phyloP scores from a whole-genome alignment of 2,113 vertebrate species.

The Aptenodytes forsteri region DNA sequence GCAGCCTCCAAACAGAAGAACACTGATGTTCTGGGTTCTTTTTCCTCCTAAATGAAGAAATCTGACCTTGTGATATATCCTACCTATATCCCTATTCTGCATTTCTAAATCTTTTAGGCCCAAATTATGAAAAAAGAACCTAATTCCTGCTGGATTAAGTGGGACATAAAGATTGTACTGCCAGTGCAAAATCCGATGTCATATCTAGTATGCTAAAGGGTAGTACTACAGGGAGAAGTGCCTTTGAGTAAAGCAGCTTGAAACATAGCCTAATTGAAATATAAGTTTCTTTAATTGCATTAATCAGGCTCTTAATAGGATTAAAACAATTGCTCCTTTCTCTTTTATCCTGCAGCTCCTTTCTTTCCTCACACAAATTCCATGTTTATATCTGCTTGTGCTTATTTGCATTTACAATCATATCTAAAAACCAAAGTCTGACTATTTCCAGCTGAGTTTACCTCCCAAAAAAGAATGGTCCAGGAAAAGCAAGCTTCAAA shows the following conservation, averaged over 20 bases:
- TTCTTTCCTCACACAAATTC: neutral
- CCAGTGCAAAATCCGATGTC: neutral
- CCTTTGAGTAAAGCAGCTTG: neutral
- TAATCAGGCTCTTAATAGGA: constrained; percentile 40
- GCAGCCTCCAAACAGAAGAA: neutral
- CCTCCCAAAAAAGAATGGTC: neutral
- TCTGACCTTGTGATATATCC: neutral
- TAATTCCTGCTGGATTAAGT: neutral
- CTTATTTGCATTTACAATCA: neutral
- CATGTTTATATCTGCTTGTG: neutral
- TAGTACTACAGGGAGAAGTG: neutral
- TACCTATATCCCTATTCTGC: neutral
- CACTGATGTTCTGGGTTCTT: accelerated
- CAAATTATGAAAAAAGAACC: neutral
- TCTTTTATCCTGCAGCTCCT: neutral
- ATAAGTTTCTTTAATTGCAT: constrained; percentile 1
- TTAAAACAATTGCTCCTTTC: constrained; percentile 18
- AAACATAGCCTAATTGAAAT: constrained; percentile 29
- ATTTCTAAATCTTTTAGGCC: neutral
- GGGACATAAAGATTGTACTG: neutral
- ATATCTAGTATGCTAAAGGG: neutral
- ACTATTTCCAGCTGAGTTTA: neutral
- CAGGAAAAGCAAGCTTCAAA: neutral
- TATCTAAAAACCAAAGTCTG: neutral
- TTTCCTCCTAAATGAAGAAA: neutral